Evolutionary conservation across 1,140 invertebrate species (phyloP).

Genomic region (Pectinophora gossypiella): DNA sequence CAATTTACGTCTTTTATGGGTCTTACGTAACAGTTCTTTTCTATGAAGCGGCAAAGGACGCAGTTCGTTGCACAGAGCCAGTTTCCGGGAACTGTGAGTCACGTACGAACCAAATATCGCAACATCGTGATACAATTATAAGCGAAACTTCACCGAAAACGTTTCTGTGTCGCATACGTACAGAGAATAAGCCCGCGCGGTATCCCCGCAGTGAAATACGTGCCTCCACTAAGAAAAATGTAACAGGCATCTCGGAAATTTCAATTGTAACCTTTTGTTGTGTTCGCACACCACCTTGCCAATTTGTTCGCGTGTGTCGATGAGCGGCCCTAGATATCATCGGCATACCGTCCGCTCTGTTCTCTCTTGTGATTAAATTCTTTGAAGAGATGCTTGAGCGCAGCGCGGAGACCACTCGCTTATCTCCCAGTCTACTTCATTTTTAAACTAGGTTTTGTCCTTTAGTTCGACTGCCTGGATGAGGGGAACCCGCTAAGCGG

Average conservation of each 20-base stretch:
- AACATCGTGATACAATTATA: constrained; percentile 54
- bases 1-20: no score
- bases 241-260: constrained; percentile 66
- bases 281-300: constrained; percentile 52
- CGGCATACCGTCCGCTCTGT: constrained; percentile 48
- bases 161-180: constrained; percentile 51
- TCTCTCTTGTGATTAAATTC: constrained; percentile 67
- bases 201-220: constrained; percentile 54
- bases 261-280: constrained; percentile 66
- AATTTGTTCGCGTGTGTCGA: constrained; percentile 60
- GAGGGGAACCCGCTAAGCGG: no score
- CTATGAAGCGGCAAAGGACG: no score
- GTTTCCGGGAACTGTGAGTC: constrained; percentile 26
- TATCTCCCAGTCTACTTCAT: no score
- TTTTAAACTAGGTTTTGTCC: no score
- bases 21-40: no score
- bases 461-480: no score
- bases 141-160: constrained; percentile 31
- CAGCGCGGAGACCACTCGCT: no score
- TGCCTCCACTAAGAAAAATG: constrained; percentile 66
- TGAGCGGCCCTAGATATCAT: constrained; percentile 59
- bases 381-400: constrained; percentile 22
- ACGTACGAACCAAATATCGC: constrained; percentile 41
- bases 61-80: neutral
- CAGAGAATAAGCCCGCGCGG: constrained; percentile 24